Evolutionary conservation across 2,888 invertebrate species (phyloP).

Genomic region (Protula sp.): DNA sequence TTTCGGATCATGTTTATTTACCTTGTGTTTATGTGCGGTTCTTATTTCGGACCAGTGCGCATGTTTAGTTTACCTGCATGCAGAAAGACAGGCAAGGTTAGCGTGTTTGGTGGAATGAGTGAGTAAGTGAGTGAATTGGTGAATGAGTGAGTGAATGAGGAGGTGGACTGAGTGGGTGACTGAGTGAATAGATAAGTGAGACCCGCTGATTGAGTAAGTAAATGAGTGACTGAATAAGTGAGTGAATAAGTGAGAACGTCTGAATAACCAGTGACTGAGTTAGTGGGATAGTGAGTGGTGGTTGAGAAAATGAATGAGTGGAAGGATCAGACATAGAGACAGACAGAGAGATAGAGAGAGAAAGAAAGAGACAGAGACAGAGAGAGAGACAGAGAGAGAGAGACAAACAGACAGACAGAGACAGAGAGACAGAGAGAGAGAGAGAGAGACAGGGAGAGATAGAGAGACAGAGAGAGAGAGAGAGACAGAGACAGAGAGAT

Average conservation of each 20-base stretch:
- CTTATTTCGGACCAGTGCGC: too few species aligned
- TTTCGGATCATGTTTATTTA: too few species aligned
- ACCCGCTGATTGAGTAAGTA: too few species aligned
- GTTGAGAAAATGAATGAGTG: background rate
- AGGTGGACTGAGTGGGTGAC: background rate
- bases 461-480: background rate
- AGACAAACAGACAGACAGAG: too few species aligned
- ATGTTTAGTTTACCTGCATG: too few species aligned
- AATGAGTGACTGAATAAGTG: too few species aligned
- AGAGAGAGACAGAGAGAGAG: background rate
- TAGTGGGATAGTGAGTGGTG: background rate
- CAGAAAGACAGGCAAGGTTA: too few species aligned
- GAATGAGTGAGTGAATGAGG: constrained; percentile 2
- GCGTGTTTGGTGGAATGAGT: too few species aligned
- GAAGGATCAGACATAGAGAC: background rate
- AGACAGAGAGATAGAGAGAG: background rate
- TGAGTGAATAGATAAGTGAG: too few species aligned
- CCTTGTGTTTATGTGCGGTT: too few species aligned
- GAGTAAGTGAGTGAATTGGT: too few species aligned
- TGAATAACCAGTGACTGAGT: background rate
- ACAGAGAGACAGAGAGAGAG: constrained; percentile 1
- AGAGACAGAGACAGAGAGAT: background rate
- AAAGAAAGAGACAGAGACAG: background rate
- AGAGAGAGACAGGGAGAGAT: too few species aligned
- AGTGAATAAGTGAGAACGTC: background rate